A percentile compares a stretch with the other conserved stretches of the same genome.
These are phyloP conservation scores for Pandemis corylana DNA, from an alignment of 2,888 invertebrate genomes.

Conservation along the genomic window DNA sequence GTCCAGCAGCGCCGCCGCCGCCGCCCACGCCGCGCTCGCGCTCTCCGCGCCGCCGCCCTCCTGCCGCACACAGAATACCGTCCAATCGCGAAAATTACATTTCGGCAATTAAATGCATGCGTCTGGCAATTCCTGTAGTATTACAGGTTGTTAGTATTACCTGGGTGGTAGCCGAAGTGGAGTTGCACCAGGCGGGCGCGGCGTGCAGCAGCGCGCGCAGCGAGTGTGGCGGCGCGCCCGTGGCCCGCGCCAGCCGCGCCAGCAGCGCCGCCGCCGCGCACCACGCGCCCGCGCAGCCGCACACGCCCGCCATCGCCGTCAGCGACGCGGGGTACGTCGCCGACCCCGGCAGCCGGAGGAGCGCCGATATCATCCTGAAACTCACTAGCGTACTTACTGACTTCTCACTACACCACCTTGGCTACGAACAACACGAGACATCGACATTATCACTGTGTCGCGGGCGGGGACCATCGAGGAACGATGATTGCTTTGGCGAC, in stretches of 20 bases:
- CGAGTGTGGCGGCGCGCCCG: slow-evolving; percentile 54
- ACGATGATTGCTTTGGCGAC: background rate
- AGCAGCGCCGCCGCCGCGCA: slow-evolving; percentile 59
- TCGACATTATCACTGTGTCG: no score
- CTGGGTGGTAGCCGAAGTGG: slow-evolving; percentile 24
- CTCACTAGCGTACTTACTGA: no score
- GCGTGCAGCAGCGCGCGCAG: slow-evolving; percentile 54
- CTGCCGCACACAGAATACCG: background rate
- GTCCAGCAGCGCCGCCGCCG: slow-evolving; percentile 44
- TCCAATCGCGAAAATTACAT: background rate
- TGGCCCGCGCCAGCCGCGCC: slow-evolving; percentile 53
- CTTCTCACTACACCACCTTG: no score
- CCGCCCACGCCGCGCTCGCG: slow-evolving; percentile 38
- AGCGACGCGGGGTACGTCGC: slow-evolving; percentile 52
- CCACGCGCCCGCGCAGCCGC: slow-evolving; percentile 51
- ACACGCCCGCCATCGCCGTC: slow-evolving; percentile 45
- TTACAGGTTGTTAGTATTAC: background rate
- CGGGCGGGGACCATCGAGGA: no score
- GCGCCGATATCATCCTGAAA: slow-evolving; percentile 64
- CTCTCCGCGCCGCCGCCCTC: slow-evolving; percentile 11
- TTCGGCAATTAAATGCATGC: no score
- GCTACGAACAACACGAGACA: no score
- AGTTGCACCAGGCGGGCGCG: slow-evolving; percentile 39
- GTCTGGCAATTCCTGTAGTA: no score
- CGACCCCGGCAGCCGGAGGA: slow-evolving; percentile 60